Conservation (phyloP, 2,797 vertebrate species). For the Emys orbicularis region DNA sequence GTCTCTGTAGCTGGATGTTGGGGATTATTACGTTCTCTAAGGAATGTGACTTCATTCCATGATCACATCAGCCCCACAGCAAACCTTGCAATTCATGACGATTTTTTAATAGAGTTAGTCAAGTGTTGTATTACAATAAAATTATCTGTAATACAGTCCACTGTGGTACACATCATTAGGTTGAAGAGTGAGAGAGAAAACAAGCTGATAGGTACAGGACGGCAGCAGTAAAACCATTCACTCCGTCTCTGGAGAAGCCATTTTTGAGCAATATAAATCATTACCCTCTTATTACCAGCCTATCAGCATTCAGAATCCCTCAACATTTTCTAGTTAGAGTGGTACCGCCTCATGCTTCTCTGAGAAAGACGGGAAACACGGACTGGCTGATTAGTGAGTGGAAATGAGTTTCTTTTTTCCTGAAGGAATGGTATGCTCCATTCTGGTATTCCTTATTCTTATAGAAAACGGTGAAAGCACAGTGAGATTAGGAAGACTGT, state of each 20-base stretch:
- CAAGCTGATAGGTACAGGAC: neutral
- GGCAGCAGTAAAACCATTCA: neutral
- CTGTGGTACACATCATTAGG: neutral
- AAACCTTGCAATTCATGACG: constrained; percentile 27
- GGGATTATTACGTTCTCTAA: constrained; percentile 39
- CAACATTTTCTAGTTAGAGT: neutral
- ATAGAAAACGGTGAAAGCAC: neutral
- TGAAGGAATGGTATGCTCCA: neutral
- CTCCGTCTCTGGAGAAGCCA: neutral
- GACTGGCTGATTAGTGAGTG: neutral
- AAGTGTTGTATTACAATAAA: constrained; percentile 15
- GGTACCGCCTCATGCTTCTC: neutral
- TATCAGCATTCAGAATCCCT: neutral
- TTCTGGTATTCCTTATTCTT: neutral
- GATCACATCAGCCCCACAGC: neutral
- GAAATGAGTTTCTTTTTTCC: neutral
- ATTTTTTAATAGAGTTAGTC: constrained; percentile 32
- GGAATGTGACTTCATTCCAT: constrained; percentile 24
- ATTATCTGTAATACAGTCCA: constrained; percentile 11
- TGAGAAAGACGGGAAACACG: neutral
- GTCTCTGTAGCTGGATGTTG: constrained; percentile 44
- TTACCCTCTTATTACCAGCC: neutral
- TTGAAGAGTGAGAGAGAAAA: constrained; percentile 1
- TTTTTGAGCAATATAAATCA: neutral
- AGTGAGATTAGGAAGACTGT: neutral